Conservation (phyloP, 2,888 invertebrate genomes). For the Globia sparganii region DNA sequence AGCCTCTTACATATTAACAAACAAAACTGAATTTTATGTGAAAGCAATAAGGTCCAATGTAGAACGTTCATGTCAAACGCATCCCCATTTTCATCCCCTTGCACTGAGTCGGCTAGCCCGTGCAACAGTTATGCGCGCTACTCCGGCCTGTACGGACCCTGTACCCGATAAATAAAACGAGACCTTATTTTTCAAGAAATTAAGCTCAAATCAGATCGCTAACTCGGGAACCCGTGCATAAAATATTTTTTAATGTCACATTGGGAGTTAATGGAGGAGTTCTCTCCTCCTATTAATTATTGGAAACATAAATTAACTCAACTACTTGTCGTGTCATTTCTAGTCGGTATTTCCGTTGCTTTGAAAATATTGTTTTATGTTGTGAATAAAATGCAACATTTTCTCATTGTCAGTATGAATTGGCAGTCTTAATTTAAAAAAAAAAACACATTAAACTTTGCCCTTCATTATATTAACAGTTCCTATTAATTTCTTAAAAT, state of each 20-base stretch:
- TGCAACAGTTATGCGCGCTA: constrained; percentile 43
- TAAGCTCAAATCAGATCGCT: not conserved
- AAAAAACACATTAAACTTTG: not conserved
- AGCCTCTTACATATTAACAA: constrained; percentile 24
- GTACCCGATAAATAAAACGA: not conserved
- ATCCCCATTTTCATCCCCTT: constrained; percentile 24
- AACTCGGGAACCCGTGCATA: no score
- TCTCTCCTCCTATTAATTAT: not conserved
- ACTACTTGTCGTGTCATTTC: rapidly evolving
- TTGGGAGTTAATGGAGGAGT: not conserved
- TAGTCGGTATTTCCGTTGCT: not conserved
- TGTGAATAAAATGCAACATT: not conserved
- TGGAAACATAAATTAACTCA: not conserved
- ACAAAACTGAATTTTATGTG: constrained; percentile 2
- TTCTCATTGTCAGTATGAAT: not conserved
- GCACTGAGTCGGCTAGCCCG: constrained; percentile 8
- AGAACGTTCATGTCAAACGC: not conserved
- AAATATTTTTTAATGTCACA: constrained; percentile 11
- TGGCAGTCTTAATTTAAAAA: not conserved
- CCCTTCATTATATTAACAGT: not conserved
- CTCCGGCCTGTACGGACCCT: not conserved
- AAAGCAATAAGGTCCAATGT: constrained; percentile 23
- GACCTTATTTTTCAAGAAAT: not conserved
- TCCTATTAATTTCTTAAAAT: not conserved
- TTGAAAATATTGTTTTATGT: not conserved